Evolutionary conservation across 1,140 invertebrate species (phyloP).

Genomic region (Phymorhynchus buccinoides): DNA sequence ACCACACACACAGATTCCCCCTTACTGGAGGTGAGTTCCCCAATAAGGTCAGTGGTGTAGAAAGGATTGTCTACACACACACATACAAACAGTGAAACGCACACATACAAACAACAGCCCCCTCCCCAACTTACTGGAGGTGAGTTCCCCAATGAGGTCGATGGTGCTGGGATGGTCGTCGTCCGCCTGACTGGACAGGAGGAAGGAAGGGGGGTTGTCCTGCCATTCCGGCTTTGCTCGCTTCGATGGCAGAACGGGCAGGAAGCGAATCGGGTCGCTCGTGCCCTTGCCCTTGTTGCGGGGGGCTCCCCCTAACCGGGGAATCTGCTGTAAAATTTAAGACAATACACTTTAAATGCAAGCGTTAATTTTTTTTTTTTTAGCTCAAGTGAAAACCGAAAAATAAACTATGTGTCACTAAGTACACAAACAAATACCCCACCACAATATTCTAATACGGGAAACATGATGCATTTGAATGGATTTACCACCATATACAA

Average conservation of each 20-base stretch:
- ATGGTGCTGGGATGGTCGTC: constrained; percentile 60
- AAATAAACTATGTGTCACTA: too few species aligned
- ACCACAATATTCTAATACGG: too few species aligned
- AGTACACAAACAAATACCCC: too few species aligned
- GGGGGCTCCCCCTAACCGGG: constrained; percentile 17
- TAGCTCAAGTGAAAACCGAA: too few species aligned
- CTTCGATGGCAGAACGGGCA: constrained; percentile 70
- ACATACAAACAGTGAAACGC: too few species aligned
- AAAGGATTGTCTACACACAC: constrained; percentile 56
- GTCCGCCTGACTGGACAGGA: constrained; percentile 61
- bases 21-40: constrained; percentile 68
- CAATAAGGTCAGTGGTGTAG: constrained; percentile 65
- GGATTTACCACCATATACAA: too few species aligned
- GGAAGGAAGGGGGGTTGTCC: constrained; percentile 65
- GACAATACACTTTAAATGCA: too few species aligned
- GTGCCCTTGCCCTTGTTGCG: constrained; percentile 69
- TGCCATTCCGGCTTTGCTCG: constrained; percentile 71
- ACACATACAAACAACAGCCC: too few species aligned
- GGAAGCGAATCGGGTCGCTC: constrained; percentile 69
- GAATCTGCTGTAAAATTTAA: constrained; percentile 10
- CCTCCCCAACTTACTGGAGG: constrained; percentile 70
- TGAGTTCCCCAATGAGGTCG: constrained; percentile 68
- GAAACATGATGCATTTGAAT: too few species aligned
- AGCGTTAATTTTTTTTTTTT: too few species aligned
- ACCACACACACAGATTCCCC: too few species aligned